Evolutionary conservation across 2,797 vertebrate genomes (phyloP).

Genomic region (Sus cebifrons): DNA sequence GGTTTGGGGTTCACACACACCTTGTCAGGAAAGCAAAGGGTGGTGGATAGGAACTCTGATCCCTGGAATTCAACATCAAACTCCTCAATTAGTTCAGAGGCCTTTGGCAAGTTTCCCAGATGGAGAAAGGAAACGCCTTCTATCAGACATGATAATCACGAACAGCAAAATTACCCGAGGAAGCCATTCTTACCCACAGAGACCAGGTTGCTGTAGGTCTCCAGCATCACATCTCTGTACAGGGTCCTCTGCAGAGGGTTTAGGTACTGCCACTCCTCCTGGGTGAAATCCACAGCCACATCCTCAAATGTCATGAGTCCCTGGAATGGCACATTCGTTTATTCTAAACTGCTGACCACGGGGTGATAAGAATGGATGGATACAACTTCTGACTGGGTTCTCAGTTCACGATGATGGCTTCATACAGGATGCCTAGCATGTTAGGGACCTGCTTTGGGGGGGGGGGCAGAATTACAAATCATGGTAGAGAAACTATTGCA

Average conservation of each 20-base stretch:
- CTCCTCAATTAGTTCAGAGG: constrained; percentile 22
- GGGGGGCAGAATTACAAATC: constrained; percentile 14
- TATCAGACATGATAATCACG: not conserved
- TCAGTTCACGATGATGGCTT: constrained; percentile 35
- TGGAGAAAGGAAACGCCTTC: constrained; percentile 19
- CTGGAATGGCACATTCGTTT: constrained; percentile 79
- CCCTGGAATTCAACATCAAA: not conserved
- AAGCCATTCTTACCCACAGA: constrained; percentile 83
- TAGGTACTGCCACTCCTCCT: constrained; percentile 85
- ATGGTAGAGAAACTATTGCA: not conserved
- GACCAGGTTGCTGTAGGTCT: constrained; percentile 83
- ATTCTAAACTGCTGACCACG: constrained; percentile 64
- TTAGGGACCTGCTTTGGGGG: constrained; percentile 27
- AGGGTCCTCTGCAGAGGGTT: constrained; percentile 80
- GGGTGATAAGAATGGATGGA: constrained; percentile 49
- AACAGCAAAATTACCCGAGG: constrained; percentile 32
- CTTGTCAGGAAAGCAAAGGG: constrained; percentile 32
- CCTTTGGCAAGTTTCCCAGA: not conserved
- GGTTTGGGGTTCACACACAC: constrained; percentile 61
- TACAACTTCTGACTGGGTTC: constrained; percentile 49
- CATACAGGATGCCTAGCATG: constrained; percentile 35
- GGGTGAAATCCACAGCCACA: constrained; percentile 84
- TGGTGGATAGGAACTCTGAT: not conserved
- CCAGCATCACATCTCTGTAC: constrained; percentile 85
- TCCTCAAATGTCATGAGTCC: constrained; percentile 80